Percentiles rank a stretch among this genome's conserved stretches.
Evolutionary conservation across 92 coral and sea anemone genomes (phyloP).

Genomic region (Pocillopora grandis): DNA sequence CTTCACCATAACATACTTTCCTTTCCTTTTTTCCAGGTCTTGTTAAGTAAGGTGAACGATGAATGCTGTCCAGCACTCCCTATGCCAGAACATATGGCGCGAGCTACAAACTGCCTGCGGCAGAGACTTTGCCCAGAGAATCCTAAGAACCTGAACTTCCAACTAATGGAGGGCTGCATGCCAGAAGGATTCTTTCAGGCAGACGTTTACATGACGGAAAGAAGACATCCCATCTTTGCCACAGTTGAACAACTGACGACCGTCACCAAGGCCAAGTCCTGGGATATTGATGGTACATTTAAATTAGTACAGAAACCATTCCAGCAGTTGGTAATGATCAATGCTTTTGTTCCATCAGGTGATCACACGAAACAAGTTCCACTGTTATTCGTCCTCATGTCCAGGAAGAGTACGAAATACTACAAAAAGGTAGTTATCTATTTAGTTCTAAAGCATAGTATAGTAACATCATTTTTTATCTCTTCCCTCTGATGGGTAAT

Average conservation of each 20-base stretch:
- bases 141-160: slow-evolving; percentile 2
- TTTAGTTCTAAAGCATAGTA: no score
- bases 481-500: background rate
- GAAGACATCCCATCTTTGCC: slow-evolving; percentile 52
- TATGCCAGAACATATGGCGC: slow-evolving; percentile 13
- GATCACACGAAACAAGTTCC: no score
- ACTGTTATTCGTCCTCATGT: no score
- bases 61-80: slow-evolving; percentile 3
- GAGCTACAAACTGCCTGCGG: slow-evolving; percentile 19
- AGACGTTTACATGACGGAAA: slow-evolving; percentile 1
- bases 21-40: no score
- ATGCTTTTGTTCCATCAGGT: background rate
- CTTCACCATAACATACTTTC: no score
- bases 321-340: slow-evolving; percentile 45
- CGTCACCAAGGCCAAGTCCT: slow-evolving; percentile 6
- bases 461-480: no score
- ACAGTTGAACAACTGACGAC: slow-evolving; percentile 28
- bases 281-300: slow-evolving; percentile 66
- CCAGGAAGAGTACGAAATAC: no score
- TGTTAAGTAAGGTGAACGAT: no score
- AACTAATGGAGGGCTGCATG: slow-evolving; percentile 8
- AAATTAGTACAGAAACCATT: slow-evolving; percentile 50
- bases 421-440: no score
- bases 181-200: slow-evolving; percentile 20
- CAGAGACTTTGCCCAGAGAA: slow-evolving; percentile 17